Base-by-base conservation (phyloP, 2,888 invertebrate genomes). In the Tiliacea aurago region DNA sequence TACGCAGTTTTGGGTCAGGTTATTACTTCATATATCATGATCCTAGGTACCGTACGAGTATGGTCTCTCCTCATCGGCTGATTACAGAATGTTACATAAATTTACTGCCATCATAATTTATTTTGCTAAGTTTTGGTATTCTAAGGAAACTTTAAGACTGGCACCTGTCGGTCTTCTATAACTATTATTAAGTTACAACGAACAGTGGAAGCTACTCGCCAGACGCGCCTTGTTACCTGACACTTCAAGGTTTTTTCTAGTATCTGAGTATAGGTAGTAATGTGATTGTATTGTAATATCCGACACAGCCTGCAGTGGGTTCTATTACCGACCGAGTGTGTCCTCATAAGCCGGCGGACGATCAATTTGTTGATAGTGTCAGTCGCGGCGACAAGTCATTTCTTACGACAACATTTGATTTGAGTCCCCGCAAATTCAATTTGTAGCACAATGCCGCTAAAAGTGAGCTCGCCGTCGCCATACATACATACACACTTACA, bases 341-440 rank as follows among this genome's bases (percentile, higher is more conserved):
- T 70, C 45, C 69, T 76, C 70, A 69, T 76, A 72, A 86, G 86
- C 84, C 69, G 81, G 74, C 87, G 86, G 78, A 83, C 90, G 96
- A 96, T 95, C 95, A 93, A 96, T 95, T 95, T 96, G 93, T 93
- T 94, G 96, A 96, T 96, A 96, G 90, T 92, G 96, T 95, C 96
- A 94, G 87, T 91, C 92, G 91, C 91, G 91, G 88, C 91, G 93
- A 93, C 93, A 90, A 93, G 91, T 94, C 93, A 94, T 94, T 94
- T 93, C 95, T 91, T 91, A 88, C 91, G 94, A 94, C 94, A 95
- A 94, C 95, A 93, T 95, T 94, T 93, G 93, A 95, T 95, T 94
- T 92, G 92, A 92, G 92, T 85, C 93, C 88, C 92, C 91, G 88
- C 94, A 94, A 94, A 96, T 95, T 95, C 92, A 95, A 95, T 96